These are phyloP conservation scores for Cyclopterus lumpus DNA, from an alignment of 2,797 vertebrate species.

Conservation along the genomic window DNA sequence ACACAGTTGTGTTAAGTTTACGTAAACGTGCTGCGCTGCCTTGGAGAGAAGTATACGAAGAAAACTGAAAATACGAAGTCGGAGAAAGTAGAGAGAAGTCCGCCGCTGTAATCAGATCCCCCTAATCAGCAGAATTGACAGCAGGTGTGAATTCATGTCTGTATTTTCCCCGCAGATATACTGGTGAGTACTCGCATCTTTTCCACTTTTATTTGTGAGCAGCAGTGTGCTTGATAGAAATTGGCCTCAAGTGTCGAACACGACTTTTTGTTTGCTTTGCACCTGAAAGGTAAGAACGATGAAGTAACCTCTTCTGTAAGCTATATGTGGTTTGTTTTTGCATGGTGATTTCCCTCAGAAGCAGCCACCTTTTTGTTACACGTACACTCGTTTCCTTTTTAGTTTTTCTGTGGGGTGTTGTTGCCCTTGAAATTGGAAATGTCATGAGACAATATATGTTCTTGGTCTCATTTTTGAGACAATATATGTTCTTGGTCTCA, in stretches of 20 bases:
- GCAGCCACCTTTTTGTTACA: conserved; percentile 48
- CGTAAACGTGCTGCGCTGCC: background rate
- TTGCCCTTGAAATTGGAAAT: conserved; percentile 58
- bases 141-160: conserved; percentile 85
- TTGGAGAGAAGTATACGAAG: background rate
- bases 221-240: background rate
- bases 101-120: conserved; percentile 29
- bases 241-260: background rate
- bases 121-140: conserved; percentile 52
- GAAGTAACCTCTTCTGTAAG: background rate
- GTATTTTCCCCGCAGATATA: conserved; percentile 75
- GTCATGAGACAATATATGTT: conserved; percentile 28
- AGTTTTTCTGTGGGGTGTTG: conserved; percentile 57
- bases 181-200: conserved; percentile 74
- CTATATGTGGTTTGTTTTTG: conserved; percentile 3
- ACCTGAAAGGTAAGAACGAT: conserved; percentile 14
- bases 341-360: conserved; percentile 59
- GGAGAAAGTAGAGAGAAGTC: conserved; percentile 22
- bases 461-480: background rate
- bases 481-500: conserved; percentile 12
- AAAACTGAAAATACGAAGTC: background rate
- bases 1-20: conserved; percentile 38
- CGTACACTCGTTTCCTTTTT: conserved; percentile 69
- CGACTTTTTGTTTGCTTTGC: background rate
- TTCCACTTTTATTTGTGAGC: background rate